Evolutionary conservation across 2,113 vertebrate genomes (phyloP), one percentile per base, ranked within the genome.

Genomic region (Hystrix brachyura): DNA sequence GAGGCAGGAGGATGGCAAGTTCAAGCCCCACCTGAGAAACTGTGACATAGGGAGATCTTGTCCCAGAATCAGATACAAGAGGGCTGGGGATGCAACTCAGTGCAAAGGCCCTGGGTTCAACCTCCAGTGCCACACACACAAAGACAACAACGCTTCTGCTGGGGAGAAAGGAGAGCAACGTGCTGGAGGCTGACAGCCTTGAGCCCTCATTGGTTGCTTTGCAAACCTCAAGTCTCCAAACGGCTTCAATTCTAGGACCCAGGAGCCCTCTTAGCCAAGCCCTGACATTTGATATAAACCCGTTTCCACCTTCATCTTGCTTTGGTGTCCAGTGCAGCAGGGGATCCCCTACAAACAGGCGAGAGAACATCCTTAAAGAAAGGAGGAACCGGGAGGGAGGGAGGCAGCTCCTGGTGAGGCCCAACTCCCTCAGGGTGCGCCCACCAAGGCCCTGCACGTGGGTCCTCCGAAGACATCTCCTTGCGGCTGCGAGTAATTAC

Each of bases 151-250:
- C 19, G 1, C 12, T 0, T 5, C 32, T 0, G 0, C 71, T 0
- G 1, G 7, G 34, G 29, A 14, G 60, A 43, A 0, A 0, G 6
- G 6, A 48, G 69, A 25, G 32, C 8, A 7, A 14, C 23, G 0
- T 0, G n/a, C 48, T 23, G 13, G 11, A 3, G 5, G 27, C 38
- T 23, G 19, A 11, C 57, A 32, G 21, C 7, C 55, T 4, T 64
- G 29, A 25, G 2, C 1, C 38, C 57, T 6, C 7, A 46, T 13
- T 21, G 3, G 29, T 53, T 1, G 0, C 25, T 27, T 3, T 11
- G 38, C 34, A 18, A 23, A 23, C 4, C 3, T 27, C 46, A 3
- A 9, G 0, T 43, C 87, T 83, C 29, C 71, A 34, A 12, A 17
- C 12, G 78, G 65, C 2, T 17, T 38, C 32, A 4, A 21, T 53